Evolutionary conservation across 2,888 invertebrate genomes (phyloP).

Genomic region (Mongoloraphidia duomilia): DNA sequence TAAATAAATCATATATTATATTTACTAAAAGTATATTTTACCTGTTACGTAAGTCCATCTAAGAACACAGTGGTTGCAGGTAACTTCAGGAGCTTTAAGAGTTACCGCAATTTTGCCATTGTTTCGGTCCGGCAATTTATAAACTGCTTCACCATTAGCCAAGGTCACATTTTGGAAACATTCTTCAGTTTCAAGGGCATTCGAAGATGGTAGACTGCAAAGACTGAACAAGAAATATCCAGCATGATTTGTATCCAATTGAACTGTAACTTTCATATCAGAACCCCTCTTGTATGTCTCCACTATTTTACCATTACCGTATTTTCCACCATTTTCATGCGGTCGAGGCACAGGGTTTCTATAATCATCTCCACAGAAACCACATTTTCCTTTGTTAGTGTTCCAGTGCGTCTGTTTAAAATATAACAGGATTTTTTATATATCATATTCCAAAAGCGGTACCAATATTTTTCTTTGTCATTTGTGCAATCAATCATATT

Average conservation of each 20-base stretch:
- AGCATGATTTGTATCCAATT: slow-evolving; percentile 25
- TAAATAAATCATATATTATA: no score
- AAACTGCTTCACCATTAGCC: slow-evolving; percentile 22
- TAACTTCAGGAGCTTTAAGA: slow-evolving; percentile 27
- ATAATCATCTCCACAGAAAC: slow-evolving; percentile 39
- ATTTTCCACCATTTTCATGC: slow-evolving; percentile 39
- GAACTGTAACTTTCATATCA: slow-evolving; percentile 19
- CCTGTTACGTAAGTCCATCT: slow-evolving; percentile 33
- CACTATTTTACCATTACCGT: slow-evolving; percentile 33
- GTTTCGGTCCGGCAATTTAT: slow-evolving; percentile 15
- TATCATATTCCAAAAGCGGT: neutral
- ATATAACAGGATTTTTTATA: neutral
- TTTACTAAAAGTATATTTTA: slow-evolving; percentile 12
- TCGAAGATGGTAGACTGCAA: slow-evolving; percentile 23
- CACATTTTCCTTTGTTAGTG: slow-evolving; percentile 33
- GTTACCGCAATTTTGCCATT: slow-evolving; percentile 17
- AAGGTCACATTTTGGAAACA: slow-evolving; percentile 28
- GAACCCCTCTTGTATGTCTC: slow-evolving; percentile 23
- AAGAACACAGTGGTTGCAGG: slow-evolving; percentile 33
- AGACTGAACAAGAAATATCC: slow-evolving; percentile 28
- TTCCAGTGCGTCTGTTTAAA: slow-evolving; percentile 28
- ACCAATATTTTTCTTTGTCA: neutral
- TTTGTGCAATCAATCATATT: slow-evolving; percentile 1
- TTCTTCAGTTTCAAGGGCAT: slow-evolving; percentile 28
- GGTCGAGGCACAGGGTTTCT: slow-evolving; percentile 29